Percentiles rank a stretch among this genome's conserved stretches.
Evolutionary conservation across 2,888 invertebrate species (phyloP).

Genomic region (Helleia helle): DNA sequence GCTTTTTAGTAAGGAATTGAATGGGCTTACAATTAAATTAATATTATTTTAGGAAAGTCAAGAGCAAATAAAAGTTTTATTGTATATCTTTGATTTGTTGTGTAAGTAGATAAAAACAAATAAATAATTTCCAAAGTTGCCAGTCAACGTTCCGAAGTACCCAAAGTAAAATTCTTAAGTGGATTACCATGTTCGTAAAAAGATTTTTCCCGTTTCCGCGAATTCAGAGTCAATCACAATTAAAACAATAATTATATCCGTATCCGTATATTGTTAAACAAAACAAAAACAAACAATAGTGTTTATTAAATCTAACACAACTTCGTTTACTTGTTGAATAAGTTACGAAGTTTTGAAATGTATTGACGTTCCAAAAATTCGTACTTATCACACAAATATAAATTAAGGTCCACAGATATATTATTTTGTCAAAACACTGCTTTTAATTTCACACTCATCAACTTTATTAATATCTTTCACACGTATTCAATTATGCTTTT

Average conservation of each 20-base stretch:
- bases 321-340: too few relatives aligned
- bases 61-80: not conserved
- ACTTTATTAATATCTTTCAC: too few relatives aligned
- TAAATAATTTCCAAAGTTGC: not conserved
- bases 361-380: too few relatives aligned
- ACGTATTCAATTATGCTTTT: too few relatives aligned
- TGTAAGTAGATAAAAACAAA: not conserved
- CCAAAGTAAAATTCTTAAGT: not conserved
- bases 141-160: not conserved
- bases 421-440: too few relatives aligned
- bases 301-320: too few relatives aligned
- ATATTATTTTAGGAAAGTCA: not conserved
- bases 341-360: too few relatives aligned
- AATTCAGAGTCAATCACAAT: not conserved
- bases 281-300: not conserved
- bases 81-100: too few relatives aligned
- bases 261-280: not conserved
- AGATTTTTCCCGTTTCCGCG: not conserved
- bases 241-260: not conserved
- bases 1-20: too few relatives aligned
- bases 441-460: too few relatives aligned
- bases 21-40: not conserved
- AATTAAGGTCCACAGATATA: too few relatives aligned
- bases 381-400: too few relatives aligned
- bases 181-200: not conserved